Percentiles rank a stretch among this genome's conserved stretches.
Conservation (phyloP, 2,113 vertebrate genomes). For the Embiotoca jacksoni region DNA sequence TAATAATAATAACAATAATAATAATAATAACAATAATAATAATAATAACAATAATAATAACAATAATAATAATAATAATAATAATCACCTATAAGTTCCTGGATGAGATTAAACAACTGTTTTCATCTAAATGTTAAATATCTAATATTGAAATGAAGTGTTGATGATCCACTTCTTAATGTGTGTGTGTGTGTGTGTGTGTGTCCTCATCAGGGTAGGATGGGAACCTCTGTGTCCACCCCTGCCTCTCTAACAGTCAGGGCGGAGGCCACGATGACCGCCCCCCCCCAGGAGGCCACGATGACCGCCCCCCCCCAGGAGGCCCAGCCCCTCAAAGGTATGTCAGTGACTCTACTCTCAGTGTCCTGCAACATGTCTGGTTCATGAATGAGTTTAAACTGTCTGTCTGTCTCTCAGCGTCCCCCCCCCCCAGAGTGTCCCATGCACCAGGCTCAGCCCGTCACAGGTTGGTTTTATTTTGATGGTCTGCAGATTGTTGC, state of each 20-base stretch:
- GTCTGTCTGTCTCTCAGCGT: constrained; percentile 26
- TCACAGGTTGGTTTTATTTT: constrained; percentile 26
- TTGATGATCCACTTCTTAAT: no score
- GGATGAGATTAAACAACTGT: no score
- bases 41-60: no score
- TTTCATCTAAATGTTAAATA: no score
- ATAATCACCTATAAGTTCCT: no score
- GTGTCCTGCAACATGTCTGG: neutral
- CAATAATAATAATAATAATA: no score
- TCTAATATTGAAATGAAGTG: no score
- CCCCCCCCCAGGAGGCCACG: constrained; percentile 78
- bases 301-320: constrained; percentile 88
- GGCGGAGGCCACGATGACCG: constrained; percentile 46
- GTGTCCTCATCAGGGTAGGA: constrained; percentile 51
- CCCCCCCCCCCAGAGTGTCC: constrained; percentile 85
- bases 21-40: no score
- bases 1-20: no score
- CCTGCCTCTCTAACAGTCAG: constrained; percentile 65
- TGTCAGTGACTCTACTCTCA: no score
- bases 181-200: neutral
- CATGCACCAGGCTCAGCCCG: constrained; percentile 77
- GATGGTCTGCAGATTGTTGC: neutral
- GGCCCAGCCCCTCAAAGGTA: constrained; percentile 68
- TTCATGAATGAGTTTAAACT: neutral
- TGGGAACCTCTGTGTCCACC: constrained; percentile 86